Base-by-base conservation (phyloP, 2,797 vertebrate genomes). In the Rousettus madagascariensis region DNA sequence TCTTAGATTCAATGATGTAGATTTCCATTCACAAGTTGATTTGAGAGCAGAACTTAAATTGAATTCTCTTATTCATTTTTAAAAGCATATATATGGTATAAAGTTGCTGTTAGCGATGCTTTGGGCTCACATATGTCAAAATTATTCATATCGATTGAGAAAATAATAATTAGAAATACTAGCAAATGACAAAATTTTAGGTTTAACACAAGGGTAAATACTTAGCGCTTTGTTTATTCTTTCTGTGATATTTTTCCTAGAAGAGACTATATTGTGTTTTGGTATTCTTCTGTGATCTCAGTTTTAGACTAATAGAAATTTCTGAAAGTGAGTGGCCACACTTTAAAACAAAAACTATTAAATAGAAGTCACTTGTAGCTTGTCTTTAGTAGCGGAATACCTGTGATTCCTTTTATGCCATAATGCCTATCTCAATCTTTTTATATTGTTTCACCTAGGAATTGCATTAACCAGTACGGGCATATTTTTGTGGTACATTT, bases 281-380 rank as follows among this genome's bases (percentile, higher is more conserved):
- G 61, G 19, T 59, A 75, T 91, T 97, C n/a, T 75, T n/a, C 68
- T 41, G 46, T 96, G 74, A 72, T 53, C 9, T n/a, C 63, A 95
- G 57, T 57, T 92, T 95, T 68, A 95, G 72, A 97, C 28, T 94
- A 96, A 86, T 55, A 96, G 51, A 49, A 88, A 74, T 94, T 92
- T 89, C 71, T 92, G 78, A 65, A 96, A 71, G 57, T 82, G 41
- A 51, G 11, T 97, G 84, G 91, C 49, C 12, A 38, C 43, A 88
- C 55, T 96, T 95, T 95, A 79, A 91, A 97, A 96, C 55, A 53
- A 16, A 63, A 59, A 2, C 43, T 46, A 20, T 95, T 92, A 94
- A 51, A 77, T 75, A 53, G 53, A 22, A 77, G 30, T 68, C 9
- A 26, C 10, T 75, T 36, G 3, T 63, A 66, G 61, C 22, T 96